Evolutionary conservation across 2,113 vertebrate genomes (phyloP).

Genomic region (Mus pahari): DNA sequence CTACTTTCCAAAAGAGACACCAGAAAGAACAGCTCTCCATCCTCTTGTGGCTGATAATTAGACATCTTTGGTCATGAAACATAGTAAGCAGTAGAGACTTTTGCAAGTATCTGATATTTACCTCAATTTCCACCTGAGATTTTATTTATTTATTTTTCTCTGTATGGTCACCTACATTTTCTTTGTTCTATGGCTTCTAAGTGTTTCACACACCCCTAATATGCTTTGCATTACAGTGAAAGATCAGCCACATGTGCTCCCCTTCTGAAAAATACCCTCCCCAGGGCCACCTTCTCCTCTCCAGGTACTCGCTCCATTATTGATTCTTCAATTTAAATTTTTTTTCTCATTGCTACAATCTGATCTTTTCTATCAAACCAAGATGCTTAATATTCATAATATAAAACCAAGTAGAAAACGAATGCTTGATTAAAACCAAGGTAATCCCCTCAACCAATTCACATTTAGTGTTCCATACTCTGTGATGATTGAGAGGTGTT

Average conservation of each 20-base stretch:
- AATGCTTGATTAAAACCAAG: constrained; percentile 92
- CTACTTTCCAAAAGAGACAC: constrained; percentile 1
- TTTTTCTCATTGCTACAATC: constrained; percentile 67
- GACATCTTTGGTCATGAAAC: background rate
- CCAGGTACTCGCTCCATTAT: background rate
- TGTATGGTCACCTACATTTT: background rate
- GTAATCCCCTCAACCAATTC: constrained; percentile 86
- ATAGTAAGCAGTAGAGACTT: background rate
- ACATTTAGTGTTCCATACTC: constrained; percentile 83
- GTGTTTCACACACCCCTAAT: background rate
- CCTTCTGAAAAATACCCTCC: background rate
- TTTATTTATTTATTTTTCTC: background rate
- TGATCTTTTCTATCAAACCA: constrained; percentile 63
- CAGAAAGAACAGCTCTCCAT: background rate
- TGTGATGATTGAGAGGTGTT: constrained; percentile 88
- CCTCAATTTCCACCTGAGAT: background rate
- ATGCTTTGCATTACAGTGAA: background rate
- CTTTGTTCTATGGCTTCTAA: background rate
- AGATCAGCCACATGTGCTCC: background rate
- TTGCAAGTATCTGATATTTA: background rate
- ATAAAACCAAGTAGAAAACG: constrained; percentile 88
- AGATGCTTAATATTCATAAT: constrained; percentile 88
- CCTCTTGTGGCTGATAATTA: background rate
- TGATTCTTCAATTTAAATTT: constrained; percentile 71
- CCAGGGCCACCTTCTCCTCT: background rate